These are phyloP conservation scores for Diachrysia chrysitis DNA, from an alignment of 2,888 invertebrate genomes.

Conservation along the genomic window DNA sequence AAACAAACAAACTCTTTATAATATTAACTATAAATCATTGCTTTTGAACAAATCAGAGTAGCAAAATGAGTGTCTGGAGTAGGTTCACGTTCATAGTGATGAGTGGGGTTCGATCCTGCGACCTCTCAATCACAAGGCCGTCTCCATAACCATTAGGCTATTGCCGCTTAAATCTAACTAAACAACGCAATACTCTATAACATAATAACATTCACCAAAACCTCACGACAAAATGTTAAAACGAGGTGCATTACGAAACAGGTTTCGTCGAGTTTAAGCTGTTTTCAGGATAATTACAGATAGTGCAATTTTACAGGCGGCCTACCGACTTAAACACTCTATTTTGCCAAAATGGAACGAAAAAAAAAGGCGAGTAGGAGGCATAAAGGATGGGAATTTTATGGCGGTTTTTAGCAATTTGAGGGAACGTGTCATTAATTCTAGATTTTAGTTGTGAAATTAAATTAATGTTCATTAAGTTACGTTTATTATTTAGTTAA, in stretches of 20 bases:
- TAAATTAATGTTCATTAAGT: neutral
- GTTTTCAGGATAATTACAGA: conserved; percentile 75
- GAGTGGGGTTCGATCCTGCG: no score
- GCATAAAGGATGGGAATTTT: conserved; percentile 23
- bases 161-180: no score
- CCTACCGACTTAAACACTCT: conserved; percentile 68
- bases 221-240: conserved; percentile 16
- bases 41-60: no score
- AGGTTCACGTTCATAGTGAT: no score
- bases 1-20: no score
- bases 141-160: no score
- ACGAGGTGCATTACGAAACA: conserved; percentile 9
- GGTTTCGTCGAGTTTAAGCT: conserved; percentile 39
- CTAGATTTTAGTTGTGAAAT: neutral
- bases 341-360: conserved; percentile 65
- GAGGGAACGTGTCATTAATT: conserved; percentile 9
- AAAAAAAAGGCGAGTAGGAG: conserved; percentile 38
- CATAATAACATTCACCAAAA: conserved; percentile 32
- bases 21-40: no score
- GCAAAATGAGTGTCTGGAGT: no score
- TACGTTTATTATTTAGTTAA: no score
- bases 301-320: conserved; percentile 76
- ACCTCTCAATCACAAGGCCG: no score
- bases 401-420: conserved; percentile 28
- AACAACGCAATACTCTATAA: conserved; percentile 7